These are phyloP conservation scores for Dryoscopus gambensis DNA, from an alignment of 2,113 vertebrate genomes.

Conservation along the genomic window DNA sequence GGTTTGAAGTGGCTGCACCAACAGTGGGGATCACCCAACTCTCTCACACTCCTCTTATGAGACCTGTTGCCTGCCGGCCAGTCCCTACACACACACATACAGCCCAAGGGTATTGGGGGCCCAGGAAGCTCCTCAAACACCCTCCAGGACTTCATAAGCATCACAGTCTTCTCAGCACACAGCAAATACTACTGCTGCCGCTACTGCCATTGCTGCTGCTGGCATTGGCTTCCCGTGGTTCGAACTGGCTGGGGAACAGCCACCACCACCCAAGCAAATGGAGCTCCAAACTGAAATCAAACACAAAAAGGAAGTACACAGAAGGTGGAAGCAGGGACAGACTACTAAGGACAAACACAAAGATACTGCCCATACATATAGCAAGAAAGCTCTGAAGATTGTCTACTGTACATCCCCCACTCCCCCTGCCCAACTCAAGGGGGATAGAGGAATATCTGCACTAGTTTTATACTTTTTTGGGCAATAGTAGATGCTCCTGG, in stretches of 20 bases:
- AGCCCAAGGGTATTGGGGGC: not conserved
- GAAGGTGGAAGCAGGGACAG: not conserved
- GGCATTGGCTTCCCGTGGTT: not conserved
- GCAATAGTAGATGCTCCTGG: not conserved
- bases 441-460: not conserved
- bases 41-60: not conserved
- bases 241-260: not conserved
- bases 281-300: not conserved
- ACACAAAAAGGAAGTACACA: not conserved
- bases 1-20: not conserved
- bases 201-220: not conserved
- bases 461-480: not conserved
- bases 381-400: not conserved
- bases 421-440: not conserved
- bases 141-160: not conserved
- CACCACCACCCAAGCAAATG: not conserved
- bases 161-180: not conserved
- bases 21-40: not conserved
- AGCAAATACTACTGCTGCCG: not conserved
- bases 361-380: not conserved
- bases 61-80: not conserved
- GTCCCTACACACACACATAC: not conserved
- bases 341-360: not conserved
- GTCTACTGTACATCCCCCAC: not conserved
- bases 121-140: not conserved